phyloP scores from a whole-genome alignment of 2,113 vertebrate genomes.

The Scomber colias region DNA sequence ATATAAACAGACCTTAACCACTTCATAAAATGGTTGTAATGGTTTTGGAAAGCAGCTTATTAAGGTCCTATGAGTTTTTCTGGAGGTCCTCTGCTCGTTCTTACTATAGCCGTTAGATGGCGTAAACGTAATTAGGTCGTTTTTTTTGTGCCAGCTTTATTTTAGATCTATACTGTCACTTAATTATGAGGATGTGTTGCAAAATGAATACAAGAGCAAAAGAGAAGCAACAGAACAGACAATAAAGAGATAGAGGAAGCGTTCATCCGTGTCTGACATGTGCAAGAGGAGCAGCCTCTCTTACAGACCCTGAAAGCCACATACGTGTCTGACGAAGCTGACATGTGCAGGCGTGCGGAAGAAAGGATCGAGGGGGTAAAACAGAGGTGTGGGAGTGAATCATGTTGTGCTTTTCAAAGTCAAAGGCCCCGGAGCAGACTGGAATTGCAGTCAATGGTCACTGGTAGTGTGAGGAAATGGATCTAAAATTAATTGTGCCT shows the following conservation, averaged over 20 bases:
- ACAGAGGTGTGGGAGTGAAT: constrained; percentile 57
- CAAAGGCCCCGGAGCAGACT: constrained; percentile 45
- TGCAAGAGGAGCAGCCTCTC: not conserved
- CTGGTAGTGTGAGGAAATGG: constrained; percentile 40
- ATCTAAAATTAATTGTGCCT: constrained; percentile 60
- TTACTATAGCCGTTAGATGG: too few relatives aligned
- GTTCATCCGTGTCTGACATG: constrained; percentile 23
- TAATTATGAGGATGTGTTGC: too few relatives aligned
- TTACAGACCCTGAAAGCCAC: constrained; percentile 49
- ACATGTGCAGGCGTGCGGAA: constrained; percentile 62
- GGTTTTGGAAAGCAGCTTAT: too few relatives aligned
- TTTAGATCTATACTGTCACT: too few relatives aligned
- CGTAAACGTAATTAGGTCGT: too few relatives aligned
- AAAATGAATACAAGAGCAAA: not conserved
- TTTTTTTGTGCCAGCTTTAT: too few relatives aligned
- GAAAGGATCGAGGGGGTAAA: not conserved
- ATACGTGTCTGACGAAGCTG: constrained; percentile 48
- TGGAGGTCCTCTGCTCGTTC: too few relatives aligned
- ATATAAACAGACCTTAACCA: too few relatives aligned
- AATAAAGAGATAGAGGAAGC: constrained; percentile 17
- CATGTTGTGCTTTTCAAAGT: constrained; percentile 58
- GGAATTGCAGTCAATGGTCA: constrained; percentile 44
- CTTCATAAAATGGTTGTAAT: too few relatives aligned
- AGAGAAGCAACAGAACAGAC: constrained; percentile 20
- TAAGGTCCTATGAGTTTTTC: too few relatives aligned